Evolutionary conservation across 2,888 invertebrate species (phyloP), one percentile per base, ranked within the genome.

Genomic region (Drosophila paranaensis): DNA sequence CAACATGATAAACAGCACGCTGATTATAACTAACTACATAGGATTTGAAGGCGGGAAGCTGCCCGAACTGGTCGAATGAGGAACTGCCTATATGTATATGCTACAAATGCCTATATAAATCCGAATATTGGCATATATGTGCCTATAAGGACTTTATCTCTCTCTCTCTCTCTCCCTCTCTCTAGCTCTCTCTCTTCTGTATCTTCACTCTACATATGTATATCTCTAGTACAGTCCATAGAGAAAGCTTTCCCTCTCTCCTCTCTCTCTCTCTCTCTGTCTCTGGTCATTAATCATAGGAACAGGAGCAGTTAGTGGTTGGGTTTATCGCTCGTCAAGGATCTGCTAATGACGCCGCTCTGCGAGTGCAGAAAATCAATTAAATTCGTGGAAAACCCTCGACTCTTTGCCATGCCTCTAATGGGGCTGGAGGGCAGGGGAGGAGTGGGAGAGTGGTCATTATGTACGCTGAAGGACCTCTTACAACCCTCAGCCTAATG

Each of bases 331-430:
- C 25, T 6, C 11, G 6, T 35, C 39, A 30, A 35, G 37, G 55
- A 74, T 83, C 74, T 51, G 69, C 70, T 87, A 83, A 83, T 78
- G 84, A 87, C 67, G 42, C 40, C 56, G 16, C 13, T 14, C 30
- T 58, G 51, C 20, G 40, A 66, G 68, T 63, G 75, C 75, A 76
- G 77, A 88, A 84, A 84, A 84, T 84, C 88, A 84, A 84, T 84
- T 84, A 84, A 86, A 82, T 72, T 82, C 60, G 57, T 57, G 53
- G 61, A 50, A 66, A 66, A 56, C 61, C 60, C 70, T 58, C 56
- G 66, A 73, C 65, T 86, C 74, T 63, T 73, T 67, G 67, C 50
- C 50, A 33, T 50, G 33, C 50, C n/a, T n/a, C n/a, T n/a, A n/a
- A n/a, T n/a, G n/a, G n/a, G n/a, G n/a, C n/a, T 6, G n/a, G 10